Evolutionary conservation across 2,797 vertebrate genomes (phyloP), one percentile per base, ranked within the genome.

Genomic region (Danio kyathit): DNA sequence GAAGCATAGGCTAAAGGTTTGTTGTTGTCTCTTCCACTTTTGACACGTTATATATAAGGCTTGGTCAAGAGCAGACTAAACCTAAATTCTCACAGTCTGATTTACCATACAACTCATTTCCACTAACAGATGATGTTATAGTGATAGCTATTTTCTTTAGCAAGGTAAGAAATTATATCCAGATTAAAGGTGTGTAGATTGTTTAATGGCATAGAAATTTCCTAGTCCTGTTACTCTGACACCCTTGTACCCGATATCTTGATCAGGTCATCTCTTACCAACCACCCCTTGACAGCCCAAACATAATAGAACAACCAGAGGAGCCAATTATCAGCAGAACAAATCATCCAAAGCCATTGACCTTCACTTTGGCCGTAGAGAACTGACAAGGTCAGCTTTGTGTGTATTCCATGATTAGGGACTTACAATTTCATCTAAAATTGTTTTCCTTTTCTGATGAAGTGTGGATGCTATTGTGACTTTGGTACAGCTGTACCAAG

Each of bases 241-340:
- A 29, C 48, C 16, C 52, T 29, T 40, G 16, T 79, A 77, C 72
- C 64, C 61, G 61, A 64, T 41, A 72, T 74, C 59, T 75, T 83
- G 81, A 86, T 78, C 85, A 83, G 86, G 83, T 84, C 85, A 83
- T 67, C n/a, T 19, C 1, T 48, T 54, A 74, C 82, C 65, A 59
- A 74, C 69, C 76, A 77, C 83, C 76, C 52, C 49, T 67, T 83
- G 64, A 79, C 59, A 52, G 48, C 49, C 54, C 59, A 52, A 44
- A 44, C 65, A 77, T 83, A 80, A 86, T 74, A 74, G 76, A 80
- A 71, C 76, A 69, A 84, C 71, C 81, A 86, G 81, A 80, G 81
- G 54, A 83, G 79, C 69, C 85, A 86, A 82, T 86, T 86, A 85
- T 66, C 38, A 70, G 73, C 44, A 78, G 73, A 70, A 49, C 60